Evolutionary conservation across 2,888 invertebrate species (phyloP).

Genomic region (Lobophora halterata): DNA sequence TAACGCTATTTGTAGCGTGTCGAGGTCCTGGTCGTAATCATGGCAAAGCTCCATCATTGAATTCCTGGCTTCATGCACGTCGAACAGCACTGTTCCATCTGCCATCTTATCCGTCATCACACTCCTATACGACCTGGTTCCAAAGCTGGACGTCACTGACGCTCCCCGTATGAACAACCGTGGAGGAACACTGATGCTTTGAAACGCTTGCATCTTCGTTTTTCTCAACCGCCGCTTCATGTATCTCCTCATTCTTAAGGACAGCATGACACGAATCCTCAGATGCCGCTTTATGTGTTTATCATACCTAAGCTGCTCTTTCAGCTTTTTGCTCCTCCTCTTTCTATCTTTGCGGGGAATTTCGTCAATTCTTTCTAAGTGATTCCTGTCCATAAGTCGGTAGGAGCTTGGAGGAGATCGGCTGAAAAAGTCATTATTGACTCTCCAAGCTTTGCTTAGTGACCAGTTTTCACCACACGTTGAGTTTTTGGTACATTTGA

Average conservation of each 20-base stretch:
- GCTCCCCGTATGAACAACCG: conserved; percentile 60
- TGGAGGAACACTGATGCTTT: conserved; percentile 58
- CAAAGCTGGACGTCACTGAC: conserved; percentile 62
- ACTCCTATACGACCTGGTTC: conserved; percentile 66
- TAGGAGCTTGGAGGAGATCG: conserved; percentile 52
- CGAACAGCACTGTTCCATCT: conserved; percentile 69
- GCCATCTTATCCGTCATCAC: conserved; percentile 66
- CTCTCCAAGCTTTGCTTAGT: conserved; percentile 72
- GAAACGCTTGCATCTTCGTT: conserved; percentile 40
- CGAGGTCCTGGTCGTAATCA: conserved; percentile 71
- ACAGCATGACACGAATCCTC: conserved; percentile 84
- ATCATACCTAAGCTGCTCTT: conserved; percentile 77
- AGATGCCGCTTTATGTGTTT: conserved; percentile 83
- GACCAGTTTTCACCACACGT: conserved; percentile 76
- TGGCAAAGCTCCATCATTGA: conserved; percentile 71
- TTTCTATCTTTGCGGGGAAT: conserved; percentile 56
- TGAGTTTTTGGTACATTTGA: conserved; percentile 57
- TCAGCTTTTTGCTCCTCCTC: conserved; percentile 58
- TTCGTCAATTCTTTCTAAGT: conserved; percentile 67
- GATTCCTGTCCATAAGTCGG: conserved; percentile 46
- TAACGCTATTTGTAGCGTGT: conserved; percentile 70
- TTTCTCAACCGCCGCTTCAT: conserved; percentile 64
- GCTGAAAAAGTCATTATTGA: conserved; percentile 63
- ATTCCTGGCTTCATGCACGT: conserved; percentile 73
- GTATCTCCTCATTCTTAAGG: conserved; percentile 81